Conservation (phyloP, 2,888 invertebrate species). For the Zele albiditarsus region DNA sequence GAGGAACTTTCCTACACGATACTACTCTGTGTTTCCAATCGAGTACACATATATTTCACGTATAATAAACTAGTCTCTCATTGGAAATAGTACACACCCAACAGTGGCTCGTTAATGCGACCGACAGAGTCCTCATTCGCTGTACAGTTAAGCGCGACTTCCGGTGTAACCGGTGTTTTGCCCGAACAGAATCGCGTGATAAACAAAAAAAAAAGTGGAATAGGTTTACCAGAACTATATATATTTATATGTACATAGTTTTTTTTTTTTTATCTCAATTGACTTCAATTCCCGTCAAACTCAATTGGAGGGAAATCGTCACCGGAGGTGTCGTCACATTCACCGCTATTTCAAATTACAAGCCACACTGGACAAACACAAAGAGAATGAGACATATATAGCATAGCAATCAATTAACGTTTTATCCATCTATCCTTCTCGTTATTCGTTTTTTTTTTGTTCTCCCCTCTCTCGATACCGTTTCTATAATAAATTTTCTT, state of each 20-base stretch:
- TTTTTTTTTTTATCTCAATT: constrained; percentile 9
- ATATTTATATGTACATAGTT: constrained; percentile 2
- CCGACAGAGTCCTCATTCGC: constrained; percentile 14
- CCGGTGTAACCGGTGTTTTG: constrained; percentile 40
- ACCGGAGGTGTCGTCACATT: constrained; percentile 10
- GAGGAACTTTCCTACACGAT: neutral
- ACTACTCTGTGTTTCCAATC: neutral
- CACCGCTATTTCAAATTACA: constrained; percentile 24
- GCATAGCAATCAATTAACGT: constrained; percentile 18
- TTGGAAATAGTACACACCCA: constrained; percentile 24
- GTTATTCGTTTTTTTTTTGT: neutral
- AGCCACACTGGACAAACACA: constrained; percentile 15
- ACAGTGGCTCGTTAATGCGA: constrained; percentile 14
- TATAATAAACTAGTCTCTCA: constrained; percentile 3
- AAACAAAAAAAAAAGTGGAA: constrained; percentile 22
- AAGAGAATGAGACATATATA: neutral
- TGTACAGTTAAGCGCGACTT: constrained; percentile 42
- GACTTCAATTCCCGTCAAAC: constrained; percentile 15
- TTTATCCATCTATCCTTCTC: neutral
- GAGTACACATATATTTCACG: neutral
- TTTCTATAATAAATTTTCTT: neutral
- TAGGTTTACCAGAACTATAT: neutral
- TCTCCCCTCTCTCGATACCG: neutral
- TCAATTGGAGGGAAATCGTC: constrained; percentile 25
- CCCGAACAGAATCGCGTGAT: constrained; percentile 36